A percentile compares a stretch with the other conserved stretches of the same genome.
Evolutionary conservation across 2,113 vertebrate genomes (phyloP).

Genomic region (Boleophthalmus pectinirostris): DNA sequence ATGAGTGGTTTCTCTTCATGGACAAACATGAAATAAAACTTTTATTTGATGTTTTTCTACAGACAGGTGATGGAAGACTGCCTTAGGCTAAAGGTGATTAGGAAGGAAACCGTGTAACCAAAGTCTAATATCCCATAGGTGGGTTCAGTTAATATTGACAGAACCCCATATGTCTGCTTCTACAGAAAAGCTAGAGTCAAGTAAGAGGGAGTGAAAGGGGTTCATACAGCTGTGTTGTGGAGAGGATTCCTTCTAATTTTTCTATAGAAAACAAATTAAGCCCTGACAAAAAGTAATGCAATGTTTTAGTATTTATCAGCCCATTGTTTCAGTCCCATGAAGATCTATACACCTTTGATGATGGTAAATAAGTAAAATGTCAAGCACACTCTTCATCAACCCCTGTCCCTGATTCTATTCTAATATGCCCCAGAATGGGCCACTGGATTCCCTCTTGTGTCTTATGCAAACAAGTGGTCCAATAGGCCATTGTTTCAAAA

Average conservation of each 20-base stretch:
- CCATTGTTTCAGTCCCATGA: conserved; percentile 3
- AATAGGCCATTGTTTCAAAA: conserved; percentile 75
- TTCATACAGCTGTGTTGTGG: too few species aligned
- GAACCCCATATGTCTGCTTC: too few species aligned
- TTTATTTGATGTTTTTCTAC: conserved; percentile 60
- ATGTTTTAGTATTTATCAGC: neutral
- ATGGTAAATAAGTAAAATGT: conserved; percentile 63
- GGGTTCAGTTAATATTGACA: conserved; percentile 6
- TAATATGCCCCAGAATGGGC: conserved; percentile 61
- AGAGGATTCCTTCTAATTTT: too few species aligned
- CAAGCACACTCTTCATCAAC: conserved; percentile 64
- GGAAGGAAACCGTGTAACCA: conserved; percentile 38
- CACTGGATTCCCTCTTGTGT: conserved; percentile 52
- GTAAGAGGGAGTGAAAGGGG: too few species aligned
- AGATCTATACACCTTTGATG: conserved; percentile 50
- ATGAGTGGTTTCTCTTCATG: conserved; percentile 33
- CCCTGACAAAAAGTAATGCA: neutral
- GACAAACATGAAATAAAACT: conserved; percentile 59
- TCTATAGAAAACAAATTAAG: neutral
- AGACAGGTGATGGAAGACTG: conserved; percentile 62
- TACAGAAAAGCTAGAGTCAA: too few species aligned
- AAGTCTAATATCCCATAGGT: conserved; percentile 39
- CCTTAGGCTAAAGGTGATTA: conserved; percentile 49
- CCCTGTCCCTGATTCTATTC: conserved; percentile 43
- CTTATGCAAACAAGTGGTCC: conserved; percentile 75